Conservation (phyloP, 1,140 invertebrate genomes). For the Atta texana region DNA sequence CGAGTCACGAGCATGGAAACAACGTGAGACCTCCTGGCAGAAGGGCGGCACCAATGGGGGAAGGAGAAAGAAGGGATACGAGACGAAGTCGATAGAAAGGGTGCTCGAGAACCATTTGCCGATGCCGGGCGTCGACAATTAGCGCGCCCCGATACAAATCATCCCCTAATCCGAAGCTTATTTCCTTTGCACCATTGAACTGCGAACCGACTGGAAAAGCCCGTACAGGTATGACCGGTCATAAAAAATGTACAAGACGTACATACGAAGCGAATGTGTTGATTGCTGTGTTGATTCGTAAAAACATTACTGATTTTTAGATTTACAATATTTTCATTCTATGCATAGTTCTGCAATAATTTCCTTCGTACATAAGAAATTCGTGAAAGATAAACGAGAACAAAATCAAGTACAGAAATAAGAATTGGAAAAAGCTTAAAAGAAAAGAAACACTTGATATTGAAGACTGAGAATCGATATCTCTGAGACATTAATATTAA, state of each 20-base stretch:
- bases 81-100: constrained; percentile 22
- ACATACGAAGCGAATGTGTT: neutral
- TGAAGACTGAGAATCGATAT: neutral
- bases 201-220: neutral
- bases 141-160: constrained; percentile 67
- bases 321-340: neutral
- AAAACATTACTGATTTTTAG: neutral
- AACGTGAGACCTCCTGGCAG: constrained; percentile 45
- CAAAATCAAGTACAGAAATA: neutral
- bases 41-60: neutral
- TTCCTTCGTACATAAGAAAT: too few species aligned
- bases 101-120: constrained; percentile 21
- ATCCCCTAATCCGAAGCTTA: constrained; percentile 71
- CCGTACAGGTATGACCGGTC: neutral
- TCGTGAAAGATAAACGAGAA: neutral
- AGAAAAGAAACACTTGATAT: neutral
- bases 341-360: neutral
- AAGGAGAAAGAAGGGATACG: neutral
- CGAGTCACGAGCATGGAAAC: constrained; percentile 68
- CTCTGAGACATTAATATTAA: neutral
- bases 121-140: constrained; percentile 64
- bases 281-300: neutral
- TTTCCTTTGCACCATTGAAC: constrained; percentile 58
- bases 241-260: neutral
- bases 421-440: neutral